Evolutionary conservation across 2,888 invertebrate genomes (phyloP).

Genomic region (Leptopilina drosophilae): DNA sequence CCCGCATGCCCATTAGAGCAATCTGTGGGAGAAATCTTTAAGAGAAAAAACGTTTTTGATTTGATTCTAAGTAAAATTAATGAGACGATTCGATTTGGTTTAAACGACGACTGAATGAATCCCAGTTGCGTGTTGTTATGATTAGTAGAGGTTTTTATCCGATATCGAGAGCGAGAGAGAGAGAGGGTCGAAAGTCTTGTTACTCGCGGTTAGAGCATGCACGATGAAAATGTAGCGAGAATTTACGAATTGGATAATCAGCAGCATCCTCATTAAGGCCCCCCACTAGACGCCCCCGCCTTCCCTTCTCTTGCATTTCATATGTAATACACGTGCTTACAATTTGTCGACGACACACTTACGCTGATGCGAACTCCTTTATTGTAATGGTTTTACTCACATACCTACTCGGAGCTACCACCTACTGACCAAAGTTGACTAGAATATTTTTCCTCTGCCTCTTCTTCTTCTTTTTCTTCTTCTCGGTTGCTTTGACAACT

Average conservation of each 20-base stretch:
- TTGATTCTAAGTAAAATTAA: conserved; percentile 30
- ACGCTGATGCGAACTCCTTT: conserved; percentile 54
- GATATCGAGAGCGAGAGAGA: conserved; percentile 8
- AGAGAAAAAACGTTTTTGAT: neutral
- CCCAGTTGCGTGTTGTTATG: neutral
- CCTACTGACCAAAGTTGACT: conserved; percentile 33
- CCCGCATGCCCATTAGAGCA: neutral
- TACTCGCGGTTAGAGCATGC: conserved; percentile 68
- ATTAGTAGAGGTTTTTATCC: conserved; percentile 35
- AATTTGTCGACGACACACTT: conserved; percentile 46
- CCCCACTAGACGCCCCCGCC: conserved; percentile 75
- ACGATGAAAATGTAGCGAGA: conserved; percentile 77
- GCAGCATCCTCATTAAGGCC: conserved; percentile 82
- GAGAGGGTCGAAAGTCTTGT: conserved; percentile 60
- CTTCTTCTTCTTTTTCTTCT: neutral
- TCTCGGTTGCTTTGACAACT: neutral
- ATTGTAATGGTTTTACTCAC: conserved; percentile 49
- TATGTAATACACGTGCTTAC: conserved; percentile 40
- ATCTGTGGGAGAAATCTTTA: neutral
- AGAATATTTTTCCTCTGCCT: conserved; percentile 9
- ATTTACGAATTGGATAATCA: conserved; percentile 82
- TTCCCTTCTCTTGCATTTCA: conserved; percentile 66
- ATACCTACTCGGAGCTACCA: conserved; percentile 51
- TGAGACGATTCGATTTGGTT: conserved; percentile 25
- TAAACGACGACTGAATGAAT: conserved; percentile 14